Conservation (phyloP, 2,113 vertebrate genomes). For the Xyrauchen texanus region DNA sequence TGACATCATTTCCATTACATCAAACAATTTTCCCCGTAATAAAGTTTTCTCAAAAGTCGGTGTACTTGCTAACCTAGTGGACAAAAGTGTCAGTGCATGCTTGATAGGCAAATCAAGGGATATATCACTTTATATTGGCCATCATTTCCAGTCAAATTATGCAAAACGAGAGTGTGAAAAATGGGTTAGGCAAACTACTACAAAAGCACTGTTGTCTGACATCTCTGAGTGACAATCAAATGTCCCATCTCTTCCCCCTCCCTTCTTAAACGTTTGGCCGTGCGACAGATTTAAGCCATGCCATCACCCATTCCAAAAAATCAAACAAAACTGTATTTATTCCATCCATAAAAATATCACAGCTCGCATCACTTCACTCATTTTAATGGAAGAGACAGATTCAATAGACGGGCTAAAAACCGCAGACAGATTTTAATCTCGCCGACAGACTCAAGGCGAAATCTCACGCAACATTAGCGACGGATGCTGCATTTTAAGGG, state of each 20-base stretch:
- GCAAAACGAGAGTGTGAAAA: too few relatives aligned
- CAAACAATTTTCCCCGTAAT: too few relatives aligned
- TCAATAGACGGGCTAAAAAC: not conserved
- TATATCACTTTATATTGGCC: too few relatives aligned
- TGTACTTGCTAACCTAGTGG: too few relatives aligned
- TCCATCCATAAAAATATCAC: not conserved
- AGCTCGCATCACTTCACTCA: not conserved
- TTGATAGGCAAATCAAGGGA: too few relatives aligned
- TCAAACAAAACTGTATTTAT: constrained; percentile 7
- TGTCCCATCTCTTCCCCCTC: not conserved
- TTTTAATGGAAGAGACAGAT: constrained; percentile 16
- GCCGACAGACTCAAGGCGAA: constrained; percentile 11
- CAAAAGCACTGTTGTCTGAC: not conserved
- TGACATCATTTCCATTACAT: too few relatives aligned
- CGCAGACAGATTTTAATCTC: constrained; percentile 17
- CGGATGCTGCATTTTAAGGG: constrained; percentile 19
- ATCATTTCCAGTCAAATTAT: too few relatives aligned
- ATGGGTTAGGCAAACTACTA: too few relatives aligned
- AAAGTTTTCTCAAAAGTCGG: too few relatives aligned
- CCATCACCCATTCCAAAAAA: not conserved
- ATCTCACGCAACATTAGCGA: constrained; percentile 32
- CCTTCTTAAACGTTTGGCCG: not conserved
- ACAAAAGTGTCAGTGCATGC: too few relatives aligned
- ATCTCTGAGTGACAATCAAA: not conserved
- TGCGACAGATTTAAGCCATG: too few relatives aligned